Percentiles rank a stretch among this genome's conserved stretches.
phyloP scores from a whole-genome alignment of 2,888 invertebrate genomes.

The Eristalis pertinax region DNA sequence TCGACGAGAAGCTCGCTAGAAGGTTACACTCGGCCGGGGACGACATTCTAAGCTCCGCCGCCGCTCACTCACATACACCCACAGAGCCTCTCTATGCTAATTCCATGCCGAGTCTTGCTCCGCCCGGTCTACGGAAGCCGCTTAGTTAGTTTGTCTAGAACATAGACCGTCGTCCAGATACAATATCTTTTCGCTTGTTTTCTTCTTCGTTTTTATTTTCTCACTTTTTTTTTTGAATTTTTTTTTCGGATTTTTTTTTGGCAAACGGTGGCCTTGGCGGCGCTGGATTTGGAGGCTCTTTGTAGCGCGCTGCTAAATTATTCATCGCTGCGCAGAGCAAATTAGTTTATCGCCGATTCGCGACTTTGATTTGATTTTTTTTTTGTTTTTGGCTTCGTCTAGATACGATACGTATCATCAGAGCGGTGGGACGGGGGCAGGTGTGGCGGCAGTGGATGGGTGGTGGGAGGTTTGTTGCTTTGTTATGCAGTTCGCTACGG shows the following conservation, averaged over 20 bases:
- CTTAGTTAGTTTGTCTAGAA: constrained; percentile 61
- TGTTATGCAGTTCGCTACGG: constrained; percentile 7
- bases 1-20: constrained; percentile 5
- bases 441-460: neutral
- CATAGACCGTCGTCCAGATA: constrained; percentile 4
- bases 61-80: constrained; percentile 20
- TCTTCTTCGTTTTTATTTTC: neutral
- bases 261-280: constrained; percentile 53
- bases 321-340: constrained; percentile 37
- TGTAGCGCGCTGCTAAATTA: constrained; percentile 18
- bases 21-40: constrained; percentile 38
- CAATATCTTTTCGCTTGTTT: constrained; percentile 1
- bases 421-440: neutral
- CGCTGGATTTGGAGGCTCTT: constrained; percentile 23
- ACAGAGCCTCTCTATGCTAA: constrained; percentile 21
- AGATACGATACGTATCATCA: neutral
- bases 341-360: constrained; percentile 32
- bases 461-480: neutral
- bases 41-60: constrained; percentile 45
- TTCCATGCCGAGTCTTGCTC: neutral
- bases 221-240: neutral
- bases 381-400: neutral
- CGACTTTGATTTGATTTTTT: neutral
- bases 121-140: constrained; percentile 6
- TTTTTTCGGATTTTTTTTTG: constrained; percentile 27